phyloP scores from a whole-genome alignment of 2,797 vertebrate genomes.

The Glyptemys insculpta region DNA sequence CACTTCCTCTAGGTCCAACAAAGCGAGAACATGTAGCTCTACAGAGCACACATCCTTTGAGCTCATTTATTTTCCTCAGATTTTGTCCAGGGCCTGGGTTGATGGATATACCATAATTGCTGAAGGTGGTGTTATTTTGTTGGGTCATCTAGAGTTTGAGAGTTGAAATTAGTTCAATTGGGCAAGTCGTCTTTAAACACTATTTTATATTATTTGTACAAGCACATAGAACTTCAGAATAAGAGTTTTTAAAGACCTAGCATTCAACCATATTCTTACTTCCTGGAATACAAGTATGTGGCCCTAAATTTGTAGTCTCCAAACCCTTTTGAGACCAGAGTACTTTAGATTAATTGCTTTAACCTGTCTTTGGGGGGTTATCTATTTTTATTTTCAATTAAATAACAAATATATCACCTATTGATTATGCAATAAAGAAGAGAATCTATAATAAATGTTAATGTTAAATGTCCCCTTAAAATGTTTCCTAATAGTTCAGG shows the following conservation, averaged over 20 bases:
- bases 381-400: constrained; percentile 45
- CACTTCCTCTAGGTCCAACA: not conserved
- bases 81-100: not conserved
- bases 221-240: not conserved
- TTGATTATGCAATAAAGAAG: not conserved
- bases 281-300: not conserved
- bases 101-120: not conserved
- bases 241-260: not conserved
- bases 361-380: constrained; percentile 1
- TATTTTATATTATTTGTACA: not conserved
- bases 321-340: constrained; percentile 6
- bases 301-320: not conserved
- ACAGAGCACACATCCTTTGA: accelerated
- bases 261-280: not conserved
- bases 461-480: not conserved
- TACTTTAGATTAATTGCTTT: constrained; percentile 10
- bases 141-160: not conserved
- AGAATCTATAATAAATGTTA: constrained; percentile 4
- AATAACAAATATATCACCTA: not conserved
- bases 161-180: not conserved
- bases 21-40: not conserved
- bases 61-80: not conserved
- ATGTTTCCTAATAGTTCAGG: not conserved
- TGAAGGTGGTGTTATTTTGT: not conserved
- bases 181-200: not conserved